phyloP scores from a whole-genome alignment of 2,888 invertebrate species.

The Ommatoiulus sabulosus region DNA sequence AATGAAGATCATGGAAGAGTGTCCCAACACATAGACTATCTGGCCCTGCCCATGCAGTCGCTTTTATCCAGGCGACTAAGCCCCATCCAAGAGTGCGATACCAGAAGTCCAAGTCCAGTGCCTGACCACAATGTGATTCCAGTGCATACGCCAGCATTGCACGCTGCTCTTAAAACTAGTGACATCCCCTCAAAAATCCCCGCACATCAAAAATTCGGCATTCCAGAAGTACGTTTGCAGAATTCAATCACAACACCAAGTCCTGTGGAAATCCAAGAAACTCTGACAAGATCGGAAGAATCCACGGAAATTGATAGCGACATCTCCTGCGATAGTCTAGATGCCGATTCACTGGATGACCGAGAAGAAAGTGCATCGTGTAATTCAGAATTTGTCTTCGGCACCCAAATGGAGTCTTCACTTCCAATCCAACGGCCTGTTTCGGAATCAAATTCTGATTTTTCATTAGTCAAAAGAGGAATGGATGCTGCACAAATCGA shows the following conservation, averaged over 20 bases:
- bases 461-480: neutral
- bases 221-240: neutral
- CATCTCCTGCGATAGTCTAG: conserved; percentile 15
- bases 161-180: neutral
- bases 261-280: neutral
- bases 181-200: neutral
- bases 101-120: conserved; percentile 25
- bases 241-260: neutral
- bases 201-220: neutral
- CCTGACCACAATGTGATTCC: neutral
- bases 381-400: neutral
- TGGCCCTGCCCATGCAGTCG: neutral
- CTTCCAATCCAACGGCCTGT: neutral
- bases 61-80: neutral
- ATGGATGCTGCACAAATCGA: neutral
- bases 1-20: neutral
- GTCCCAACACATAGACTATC: conserved; percentile 34
- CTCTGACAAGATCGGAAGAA: neutral
- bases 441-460: neutral
- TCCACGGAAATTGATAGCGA: neutral
- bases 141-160: neutral
- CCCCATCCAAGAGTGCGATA: conserved; percentile 45
- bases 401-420: neutral
- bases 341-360: neutral
- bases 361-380: neutral